Conservation (phyloP, 2,888 invertebrate species). For the Candidula unifasciata region DNA sequence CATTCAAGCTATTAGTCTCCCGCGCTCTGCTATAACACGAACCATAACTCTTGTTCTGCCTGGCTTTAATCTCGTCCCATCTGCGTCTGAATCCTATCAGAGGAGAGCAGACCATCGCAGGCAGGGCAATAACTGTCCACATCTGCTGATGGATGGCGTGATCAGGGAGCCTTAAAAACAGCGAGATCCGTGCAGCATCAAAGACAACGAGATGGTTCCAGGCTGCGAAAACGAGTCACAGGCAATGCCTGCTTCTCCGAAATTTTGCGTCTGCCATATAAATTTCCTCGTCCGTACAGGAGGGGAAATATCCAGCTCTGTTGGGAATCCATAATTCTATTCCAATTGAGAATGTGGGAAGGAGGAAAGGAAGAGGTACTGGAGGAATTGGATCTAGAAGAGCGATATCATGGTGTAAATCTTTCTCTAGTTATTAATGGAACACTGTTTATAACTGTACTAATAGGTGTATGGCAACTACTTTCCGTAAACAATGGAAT, state of each 20-base stretch:
- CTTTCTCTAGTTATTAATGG: not conserved
- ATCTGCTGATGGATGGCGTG: slow-evolving; percentile 45
- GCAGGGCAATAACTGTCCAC: slow-evolving; percentile 43
- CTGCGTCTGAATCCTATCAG: slow-evolving; percentile 43
- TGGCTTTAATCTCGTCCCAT: slow-evolving; percentile 40
- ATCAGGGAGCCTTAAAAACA: slow-evolving; percentile 43
- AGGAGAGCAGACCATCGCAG: slow-evolving; percentile 30
- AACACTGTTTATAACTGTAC: not conserved
- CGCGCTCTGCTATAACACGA: slow-evolving; percentile 37
- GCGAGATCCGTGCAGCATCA: slow-evolving; percentile 37
- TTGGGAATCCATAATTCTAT: slow-evolving; percentile 25
- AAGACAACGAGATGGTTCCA: slow-evolving; percentile 38
- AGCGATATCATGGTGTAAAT: not conserved
- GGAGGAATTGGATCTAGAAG: not conserved
- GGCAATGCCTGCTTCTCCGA: slow-evolving; percentile 2
- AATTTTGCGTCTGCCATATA: slow-evolving; percentile 1
- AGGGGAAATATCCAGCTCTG: not conserved
- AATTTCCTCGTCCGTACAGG: not conserved
- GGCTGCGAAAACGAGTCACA: slow-evolving; percentile 22
- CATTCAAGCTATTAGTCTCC: slow-evolving; percentile 35
- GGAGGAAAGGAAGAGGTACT: not conserved
- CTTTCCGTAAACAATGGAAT: no score
- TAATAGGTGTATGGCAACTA: not conserved
- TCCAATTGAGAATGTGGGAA: not conserved
- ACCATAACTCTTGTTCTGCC: slow-evolving; percentile 44